Percentiles rank a stretch among this genome's conserved stretches.
Evolutionary conservation across 2,797 vertebrate genomes (phyloP).

Genomic region (Fistularia commersonii): DNA sequence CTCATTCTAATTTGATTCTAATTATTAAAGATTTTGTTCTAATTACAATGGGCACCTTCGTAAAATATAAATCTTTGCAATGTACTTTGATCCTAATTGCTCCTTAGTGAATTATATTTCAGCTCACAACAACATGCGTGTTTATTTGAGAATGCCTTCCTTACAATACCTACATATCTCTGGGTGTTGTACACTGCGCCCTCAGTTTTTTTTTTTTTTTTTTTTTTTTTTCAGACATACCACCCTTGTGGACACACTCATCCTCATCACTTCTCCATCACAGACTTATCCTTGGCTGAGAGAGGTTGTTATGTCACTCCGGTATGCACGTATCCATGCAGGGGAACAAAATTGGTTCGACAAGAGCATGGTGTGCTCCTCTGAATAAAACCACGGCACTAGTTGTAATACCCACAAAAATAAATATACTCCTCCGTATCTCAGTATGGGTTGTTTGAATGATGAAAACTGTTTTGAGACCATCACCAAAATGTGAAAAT

Average conservation of each 20-base stretch:
- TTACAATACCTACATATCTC: background rate
- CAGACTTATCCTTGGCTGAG: conserved; percentile 45
- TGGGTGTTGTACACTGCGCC: conserved; percentile 31
- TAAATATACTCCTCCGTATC: conserved; percentile 29
- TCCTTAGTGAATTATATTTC: too few relatives aligned
- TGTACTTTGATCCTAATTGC: too few relatives aligned
- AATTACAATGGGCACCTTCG: too few relatives aligned
- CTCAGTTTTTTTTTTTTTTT: too few relatives aligned
- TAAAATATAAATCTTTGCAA: too few relatives aligned
- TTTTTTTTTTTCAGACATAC: too few relatives aligned
- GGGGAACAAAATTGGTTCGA: conserved; percentile 57
- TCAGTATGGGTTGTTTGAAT: conserved; percentile 17
- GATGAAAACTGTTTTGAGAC: conserved; percentile 19
- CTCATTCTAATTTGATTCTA: too few relatives aligned
- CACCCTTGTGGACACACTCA: conserved; percentile 16
- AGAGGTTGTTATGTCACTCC: conserved; percentile 54
- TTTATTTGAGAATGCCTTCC: too few relatives aligned
- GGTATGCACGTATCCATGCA: conserved; percentile 38
- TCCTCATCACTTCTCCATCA: conserved; percentile 42
- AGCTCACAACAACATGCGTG: too few relatives aligned
- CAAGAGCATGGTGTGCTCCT: conserved; percentile 39
- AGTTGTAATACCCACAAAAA: conserved; percentile 12
- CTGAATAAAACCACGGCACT: conserved; percentile 35
- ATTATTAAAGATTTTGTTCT: too few relatives aligned
- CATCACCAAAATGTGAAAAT: too few relatives aligned